Percentiles rank a stretch among this genome's conserved stretches.
These are phyloP conservation scores for Phaedon cochleariae DNA, from an alignment of 2,888 invertebrate species.

Conservation along the genomic window DNA sequence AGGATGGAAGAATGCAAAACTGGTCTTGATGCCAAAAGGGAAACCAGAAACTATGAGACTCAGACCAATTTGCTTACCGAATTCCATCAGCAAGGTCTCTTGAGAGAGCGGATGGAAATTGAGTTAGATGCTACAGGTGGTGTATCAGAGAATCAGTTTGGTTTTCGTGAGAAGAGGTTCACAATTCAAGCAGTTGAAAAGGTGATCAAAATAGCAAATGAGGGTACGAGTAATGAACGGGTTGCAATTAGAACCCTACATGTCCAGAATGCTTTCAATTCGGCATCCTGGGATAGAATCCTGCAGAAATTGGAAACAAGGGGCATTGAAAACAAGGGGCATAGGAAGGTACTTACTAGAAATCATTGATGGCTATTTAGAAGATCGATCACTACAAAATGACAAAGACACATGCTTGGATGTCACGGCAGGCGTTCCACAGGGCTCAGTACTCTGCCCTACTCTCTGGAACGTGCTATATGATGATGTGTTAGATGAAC, in stretches of 20 bases:
- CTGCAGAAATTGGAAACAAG: not conserved
- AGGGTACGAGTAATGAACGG: not conserved
- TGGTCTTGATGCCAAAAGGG: not conserved
- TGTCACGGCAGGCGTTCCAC: constrained; percentile 20
- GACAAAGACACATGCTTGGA: not conserved
- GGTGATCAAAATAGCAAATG: not conserved
- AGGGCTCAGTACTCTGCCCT: constrained; percentile 31
- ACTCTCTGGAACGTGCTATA: constrained; percentile 32
- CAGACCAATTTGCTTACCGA: not conserved
- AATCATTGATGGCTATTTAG: not conserved
- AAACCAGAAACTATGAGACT: not conserved
- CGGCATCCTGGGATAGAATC: not conserved
- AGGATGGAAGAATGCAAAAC: not conserved
- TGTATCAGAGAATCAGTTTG: not conserved
- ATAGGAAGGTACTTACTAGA: not conserved
- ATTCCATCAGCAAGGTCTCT: not conserved
- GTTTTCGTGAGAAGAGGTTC: not conserved
- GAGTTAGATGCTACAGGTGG: too few species aligned
- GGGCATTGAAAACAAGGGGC: too few species aligned
- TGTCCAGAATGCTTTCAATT: not conserved
- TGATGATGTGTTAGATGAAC: constrained; percentile 18
- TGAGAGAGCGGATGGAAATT: too few species aligned
- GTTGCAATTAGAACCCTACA: not conserved
- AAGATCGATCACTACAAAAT: not conserved
- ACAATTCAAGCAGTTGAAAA: not conserved